phyloP scores from a whole-genome alignment of 2,888 invertebrate genomes.

The Leucoma salicis region DNA sequence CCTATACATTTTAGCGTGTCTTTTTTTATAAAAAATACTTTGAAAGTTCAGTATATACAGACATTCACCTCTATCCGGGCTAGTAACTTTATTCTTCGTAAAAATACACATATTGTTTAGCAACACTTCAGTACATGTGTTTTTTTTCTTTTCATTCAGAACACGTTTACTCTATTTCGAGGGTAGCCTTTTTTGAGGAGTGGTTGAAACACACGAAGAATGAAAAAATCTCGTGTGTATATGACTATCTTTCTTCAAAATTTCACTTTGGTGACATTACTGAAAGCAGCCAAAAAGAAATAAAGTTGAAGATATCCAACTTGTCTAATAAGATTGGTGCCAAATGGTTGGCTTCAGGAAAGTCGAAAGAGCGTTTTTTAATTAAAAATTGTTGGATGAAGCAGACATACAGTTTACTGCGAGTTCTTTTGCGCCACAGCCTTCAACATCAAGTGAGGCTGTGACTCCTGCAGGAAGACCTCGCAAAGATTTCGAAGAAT shows the following conservation, averaged over 20 bases:
- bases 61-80: too few species aligned
- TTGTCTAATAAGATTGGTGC: background rate
- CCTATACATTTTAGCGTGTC: too few species aligned
- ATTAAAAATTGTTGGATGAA: background rate
- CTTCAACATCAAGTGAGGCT: slow-evolving; percentile 3
- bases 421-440: slow-evolving; percentile 1
- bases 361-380: background rate
- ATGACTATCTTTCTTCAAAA: background rate
- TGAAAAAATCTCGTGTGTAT: background rate
- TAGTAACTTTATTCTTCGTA: too few species aligned
- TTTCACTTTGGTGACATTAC: slow-evolving; percentile 5
- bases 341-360: slow-evolving; percentile 1
- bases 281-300: background rate
- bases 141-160: background rate
- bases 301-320: too few species aligned
- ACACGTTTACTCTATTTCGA: too few species aligned
- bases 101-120: too few species aligned
- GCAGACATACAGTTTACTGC: slow-evolving; percentile 1
- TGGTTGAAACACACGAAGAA: background rate
- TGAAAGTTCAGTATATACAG: too few species aligned
- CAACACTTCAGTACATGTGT: too few species aligned
- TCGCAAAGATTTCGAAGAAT: slow-evolving; percentile 4
- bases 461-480: slow-evolving; percentile 4
- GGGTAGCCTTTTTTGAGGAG: background rate
- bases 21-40: too few species aligned